phyloP scores from a whole-genome alignment of 2,113 vertebrate species.

The Bujurquina vittata region DNA sequence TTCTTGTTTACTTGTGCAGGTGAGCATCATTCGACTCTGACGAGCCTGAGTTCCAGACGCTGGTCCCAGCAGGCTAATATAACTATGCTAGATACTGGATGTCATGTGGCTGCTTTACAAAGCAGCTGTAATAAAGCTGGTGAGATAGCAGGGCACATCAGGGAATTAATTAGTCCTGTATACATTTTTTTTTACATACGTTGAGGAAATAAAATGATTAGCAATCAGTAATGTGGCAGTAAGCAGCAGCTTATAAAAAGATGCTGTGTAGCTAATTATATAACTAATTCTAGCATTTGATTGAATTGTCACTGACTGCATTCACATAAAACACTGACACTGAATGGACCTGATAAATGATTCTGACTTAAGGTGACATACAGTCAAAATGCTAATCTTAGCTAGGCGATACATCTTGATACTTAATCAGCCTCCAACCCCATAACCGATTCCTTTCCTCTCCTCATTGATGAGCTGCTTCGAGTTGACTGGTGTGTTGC shows the following conservation, averaged over 20 bases:
- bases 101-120: not conserved
- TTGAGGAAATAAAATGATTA: not conserved
- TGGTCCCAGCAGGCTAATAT: slow-evolving; percentile 1
- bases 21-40: slow-evolving; percentile 8
- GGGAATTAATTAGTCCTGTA: not conserved
- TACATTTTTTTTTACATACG: not conserved
- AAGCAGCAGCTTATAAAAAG: not conserved
- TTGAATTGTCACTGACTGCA: not conserved
- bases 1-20: slow-evolving; percentile 31
- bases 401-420: not conserved
- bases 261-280: not conserved
- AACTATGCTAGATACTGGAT: slow-evolving; percentile 12
- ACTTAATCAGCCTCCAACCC: not conserved
- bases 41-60: not conserved
- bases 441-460: slow-evolving; percentile 3
- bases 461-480: slow-evolving; percentile 10
- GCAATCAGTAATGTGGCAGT: too few relatives aligned
- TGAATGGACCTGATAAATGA: not conserved
- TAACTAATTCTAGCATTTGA: not conserved
- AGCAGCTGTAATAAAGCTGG: not conserved
- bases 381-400: slow-evolving; percentile 10
- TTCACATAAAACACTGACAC: not conserved
- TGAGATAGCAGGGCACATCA: not conserved
- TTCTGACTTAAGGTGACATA: not conserved
- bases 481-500: not conserved